These are phyloP conservation scores for Drosophila peninsularis DNA, from an alignment of 2,888 invertebrate species.

Conservation along the genomic window DNA sequence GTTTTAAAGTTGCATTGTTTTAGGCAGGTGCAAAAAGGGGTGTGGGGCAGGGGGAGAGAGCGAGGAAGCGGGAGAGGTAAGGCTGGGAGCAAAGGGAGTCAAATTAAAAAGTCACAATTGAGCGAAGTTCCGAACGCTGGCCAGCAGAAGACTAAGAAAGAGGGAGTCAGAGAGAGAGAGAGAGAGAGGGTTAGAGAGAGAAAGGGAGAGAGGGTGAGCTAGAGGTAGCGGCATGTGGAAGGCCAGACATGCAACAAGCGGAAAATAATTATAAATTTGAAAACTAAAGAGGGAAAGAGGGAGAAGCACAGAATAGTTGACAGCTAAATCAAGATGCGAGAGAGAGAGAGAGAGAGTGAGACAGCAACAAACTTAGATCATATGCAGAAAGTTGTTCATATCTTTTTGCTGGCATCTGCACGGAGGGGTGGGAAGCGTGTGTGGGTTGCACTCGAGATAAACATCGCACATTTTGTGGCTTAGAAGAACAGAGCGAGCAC, in stretches of 20 bases:
- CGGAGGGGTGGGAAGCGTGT: slow-evolving; percentile 23
- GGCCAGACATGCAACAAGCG: slow-evolving; percentile 62
- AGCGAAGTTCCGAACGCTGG: slow-evolving; percentile 48
- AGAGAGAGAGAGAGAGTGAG: neutral
- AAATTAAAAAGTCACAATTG: slow-evolving; percentile 61
- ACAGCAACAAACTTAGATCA: slow-evolving; percentile 23
- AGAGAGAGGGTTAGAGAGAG: slow-evolving; percentile 9
- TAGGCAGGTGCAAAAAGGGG: slow-evolving; percentile 27
- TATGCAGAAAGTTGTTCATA: slow-evolving; percentile 19
- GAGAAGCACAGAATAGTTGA: slow-evolving; percentile 9
- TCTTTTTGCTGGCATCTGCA: slow-evolving; percentile 20
- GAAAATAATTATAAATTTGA: slow-evolving; percentile 78
- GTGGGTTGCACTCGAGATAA: slow-evolving; percentile 60
- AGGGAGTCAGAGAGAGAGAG: slow-evolving; percentile 2
- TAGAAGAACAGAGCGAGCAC: slow-evolving; percentile 42
- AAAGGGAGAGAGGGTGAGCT: neutral
- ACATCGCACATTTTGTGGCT: slow-evolving; percentile 69
- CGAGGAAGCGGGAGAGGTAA: too few relatives aligned
- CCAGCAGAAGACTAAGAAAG: slow-evolving; percentile 22
- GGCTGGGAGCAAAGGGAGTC: neutral
- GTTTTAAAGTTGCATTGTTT: slow-evolving; percentile 75
- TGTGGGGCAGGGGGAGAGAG: fast-evolving
- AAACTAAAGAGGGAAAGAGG: slow-evolving; percentile 21
- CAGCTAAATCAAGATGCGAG: slow-evolving; percentile 7
- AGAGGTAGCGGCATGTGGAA: neutral